Evolutionary conservation across 2,888 invertebrate genomes (phyloP).

Genomic region (Eupeodes latifasciatus): DNA sequence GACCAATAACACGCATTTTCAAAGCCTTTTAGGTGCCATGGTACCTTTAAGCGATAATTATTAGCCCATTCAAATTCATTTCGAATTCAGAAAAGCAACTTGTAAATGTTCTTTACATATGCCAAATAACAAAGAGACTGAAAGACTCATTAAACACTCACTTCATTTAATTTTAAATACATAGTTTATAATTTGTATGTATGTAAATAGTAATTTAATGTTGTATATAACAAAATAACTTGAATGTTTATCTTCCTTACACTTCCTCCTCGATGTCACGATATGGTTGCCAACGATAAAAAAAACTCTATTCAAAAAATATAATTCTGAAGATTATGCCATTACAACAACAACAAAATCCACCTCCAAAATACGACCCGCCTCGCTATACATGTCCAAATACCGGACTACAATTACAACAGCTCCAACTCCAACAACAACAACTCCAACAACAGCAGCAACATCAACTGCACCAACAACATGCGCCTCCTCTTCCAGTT

Average conservation of each 20-base stretch:
- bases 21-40: too few species aligned
- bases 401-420: conserved; percentile 81
- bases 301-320: neutral
- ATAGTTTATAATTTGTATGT: neutral
- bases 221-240: conserved; percentile 16
- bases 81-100: too few species aligned
- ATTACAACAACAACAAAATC: conserved; percentile 80
- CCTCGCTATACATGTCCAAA: conserved; percentile 83
- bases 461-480: conserved; percentile 78
- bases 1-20: too few species aligned
- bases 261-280: conserved; percentile 28
- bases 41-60: too few species aligned
- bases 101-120: too few species aligned
- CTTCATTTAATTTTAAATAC: too few species aligned
- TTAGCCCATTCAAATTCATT: too few species aligned
- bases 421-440: conserved; percentile 79
- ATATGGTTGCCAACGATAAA: too few species aligned
- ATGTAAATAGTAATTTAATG: neutral
- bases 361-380: conserved; percentile 84
- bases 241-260: conserved; percentile 42
- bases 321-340: conserved; percentile 81
- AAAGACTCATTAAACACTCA: too few species aligned
- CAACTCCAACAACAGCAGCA: conserved; percentile 78
- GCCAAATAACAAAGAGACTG: too few species aligned
- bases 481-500: conserved; percentile 80